Evolutionary conservation across 2,888 invertebrate genomes (phyloP).

Genomic region (Drosophila kambysellisi): DNA sequence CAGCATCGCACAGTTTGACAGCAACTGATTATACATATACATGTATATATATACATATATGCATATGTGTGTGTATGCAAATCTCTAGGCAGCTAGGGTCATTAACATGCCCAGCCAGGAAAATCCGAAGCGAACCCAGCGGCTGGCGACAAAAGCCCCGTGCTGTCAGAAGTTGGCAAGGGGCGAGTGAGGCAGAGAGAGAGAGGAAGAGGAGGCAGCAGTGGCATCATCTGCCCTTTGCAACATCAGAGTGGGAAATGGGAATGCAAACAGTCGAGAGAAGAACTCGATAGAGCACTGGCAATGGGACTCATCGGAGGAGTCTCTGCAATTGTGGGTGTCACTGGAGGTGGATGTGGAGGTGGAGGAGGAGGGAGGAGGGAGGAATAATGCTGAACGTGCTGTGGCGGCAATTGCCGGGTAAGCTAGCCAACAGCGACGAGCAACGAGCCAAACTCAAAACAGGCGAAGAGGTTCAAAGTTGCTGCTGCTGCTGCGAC

Average conservation of each 20-base stretch:
- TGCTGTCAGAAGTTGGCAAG: neutral
- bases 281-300: slow-evolving; percentile 13
- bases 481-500: slow-evolving; percentile 3
- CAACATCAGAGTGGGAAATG: slow-evolving; percentile 1
- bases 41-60: slow-evolving; percentile 5
- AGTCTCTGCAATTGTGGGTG: slow-evolving; percentile 60
- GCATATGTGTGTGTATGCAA: slow-evolving; percentile 45
- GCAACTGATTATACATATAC: slow-evolving; percentile 24
- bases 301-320: slow-evolving; percentile 1
- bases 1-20: slow-evolving; percentile 62
- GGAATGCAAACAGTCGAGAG: neutral
- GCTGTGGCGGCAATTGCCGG: slow-evolving; percentile 50
- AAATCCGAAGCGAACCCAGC: slow-evolving; percentile 25
- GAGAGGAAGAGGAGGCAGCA: neutral
- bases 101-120: slow-evolving; percentile 74
- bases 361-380: neutral
- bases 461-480: slow-evolving; percentile 20
- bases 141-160: slow-evolving; percentile 58
- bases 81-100: slow-evolving; percentile 80
- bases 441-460: slow-evolving; percentile 11
- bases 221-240: slow-evolving; percentile 5
- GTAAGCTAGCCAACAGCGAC: slow-evolving; percentile 24
- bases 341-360: slow-evolving; percentile 11
- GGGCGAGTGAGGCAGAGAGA: slow-evolving; percentile 11
- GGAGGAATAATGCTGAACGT: slow-evolving; percentile 61